phyloP scores from a whole-genome alignment of 2,113 vertebrate genomes.

The Python bivittatus region DNA sequence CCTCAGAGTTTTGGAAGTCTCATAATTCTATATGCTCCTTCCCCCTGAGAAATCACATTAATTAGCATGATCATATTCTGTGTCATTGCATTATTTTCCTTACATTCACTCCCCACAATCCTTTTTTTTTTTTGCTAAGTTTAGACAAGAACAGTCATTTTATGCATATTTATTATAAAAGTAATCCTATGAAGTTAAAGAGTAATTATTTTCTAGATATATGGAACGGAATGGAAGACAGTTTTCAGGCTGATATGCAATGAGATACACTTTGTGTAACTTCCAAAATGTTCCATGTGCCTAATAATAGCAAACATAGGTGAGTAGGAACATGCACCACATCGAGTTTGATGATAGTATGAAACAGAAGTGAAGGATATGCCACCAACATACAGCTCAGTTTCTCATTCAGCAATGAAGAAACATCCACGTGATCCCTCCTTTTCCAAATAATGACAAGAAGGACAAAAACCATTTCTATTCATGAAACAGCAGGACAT shows the following conservation, averaged over 20 bases:
- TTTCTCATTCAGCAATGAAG: not conserved
- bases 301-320: not conserved
- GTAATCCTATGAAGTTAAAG: not conserved
- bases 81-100: not conserved
- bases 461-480: not conserved
- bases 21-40: not conserved
- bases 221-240: not conserved
- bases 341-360: not conserved
- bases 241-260: not conserved
- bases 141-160: not conserved
- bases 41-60: not conserved
- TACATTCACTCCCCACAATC: not conserved
- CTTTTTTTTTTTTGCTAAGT: not conserved
- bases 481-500: not conserved
- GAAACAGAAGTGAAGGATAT: not conserved
- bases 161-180: not conserved
- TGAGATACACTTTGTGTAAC: not conserved
- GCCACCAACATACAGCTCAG: no score
- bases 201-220: not conserved
- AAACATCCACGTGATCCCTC: not conserved
- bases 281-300: not conserved
- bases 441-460: not conserved
- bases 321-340: not conserved
- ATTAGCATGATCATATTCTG: not conserved
- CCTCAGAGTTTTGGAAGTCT: not conserved